Evolutionary conservation across 2,888 invertebrate genomes (phyloP).

Genomic region (Cantharis nigra): DNA sequence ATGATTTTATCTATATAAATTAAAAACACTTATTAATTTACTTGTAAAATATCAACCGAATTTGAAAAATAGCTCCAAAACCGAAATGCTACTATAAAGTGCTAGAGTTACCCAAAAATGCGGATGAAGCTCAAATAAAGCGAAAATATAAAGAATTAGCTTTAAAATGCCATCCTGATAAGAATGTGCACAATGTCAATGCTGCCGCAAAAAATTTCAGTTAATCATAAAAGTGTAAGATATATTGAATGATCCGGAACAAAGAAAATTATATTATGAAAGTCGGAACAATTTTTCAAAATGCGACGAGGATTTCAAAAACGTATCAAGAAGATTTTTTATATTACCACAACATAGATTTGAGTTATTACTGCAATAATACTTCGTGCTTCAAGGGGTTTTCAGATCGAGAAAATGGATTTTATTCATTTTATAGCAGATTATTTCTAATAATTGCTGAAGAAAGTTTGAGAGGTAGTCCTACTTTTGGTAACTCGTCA

Average conservation of each 20-base stretch:
- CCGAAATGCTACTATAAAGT: constrained; percentile 97
- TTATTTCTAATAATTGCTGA: constrained; percentile 85
- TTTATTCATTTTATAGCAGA: constrained; percentile 85
- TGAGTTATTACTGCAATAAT: constrained; percentile 90
- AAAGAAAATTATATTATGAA: constrained; percentile 91
- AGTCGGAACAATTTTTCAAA: too few relatives aligned
- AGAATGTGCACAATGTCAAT: constrained; percentile 77
- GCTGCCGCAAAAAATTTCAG: constrained; percentile 93
- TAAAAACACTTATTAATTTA: too few relatives aligned
- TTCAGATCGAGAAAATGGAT: constrained; percentile 84
- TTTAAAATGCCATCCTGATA: constrained; percentile 93
- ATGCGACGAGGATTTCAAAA: too few relatives aligned
- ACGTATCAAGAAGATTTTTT: neutral
- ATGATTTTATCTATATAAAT: too few relatives aligned
- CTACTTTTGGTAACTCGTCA: constrained; percentile 79
- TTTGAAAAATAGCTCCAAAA: too few relatives aligned
- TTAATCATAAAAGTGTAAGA: constrained; percentile 95
- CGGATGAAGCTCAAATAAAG: constrained; percentile 82
- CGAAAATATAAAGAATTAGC: constrained; percentile 88
- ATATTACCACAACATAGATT: constrained; percentile 74
- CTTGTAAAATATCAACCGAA: too few relatives aligned
- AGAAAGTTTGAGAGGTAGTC: constrained; percentile 84
- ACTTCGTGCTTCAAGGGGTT: constrained; percentile 90
- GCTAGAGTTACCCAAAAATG: constrained; percentile 78
- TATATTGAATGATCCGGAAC: constrained; percentile 89